Conservation (phyloP, 2,113 vertebrate species). For the Symphodus melops region DNA sequence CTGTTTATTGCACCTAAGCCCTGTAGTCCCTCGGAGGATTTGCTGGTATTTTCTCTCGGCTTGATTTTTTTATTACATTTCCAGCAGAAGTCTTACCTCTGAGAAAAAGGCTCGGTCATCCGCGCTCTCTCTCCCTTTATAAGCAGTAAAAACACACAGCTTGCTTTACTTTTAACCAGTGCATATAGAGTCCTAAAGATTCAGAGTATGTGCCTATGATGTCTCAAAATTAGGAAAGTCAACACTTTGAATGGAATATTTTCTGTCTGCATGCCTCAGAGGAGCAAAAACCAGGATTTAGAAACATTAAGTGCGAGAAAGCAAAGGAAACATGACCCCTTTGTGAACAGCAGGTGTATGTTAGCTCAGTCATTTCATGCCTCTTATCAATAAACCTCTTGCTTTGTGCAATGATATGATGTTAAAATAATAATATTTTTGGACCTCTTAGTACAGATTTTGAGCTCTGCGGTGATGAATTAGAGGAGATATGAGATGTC, state of each 20-base stretch:
- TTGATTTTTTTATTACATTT: constrained; percentile 64
- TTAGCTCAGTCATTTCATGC: neutral
- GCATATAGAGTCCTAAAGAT: neutral
- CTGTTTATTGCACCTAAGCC: constrained; percentile 47
- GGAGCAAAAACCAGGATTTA: neutral
- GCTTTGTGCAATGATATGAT: constrained; percentile 10
- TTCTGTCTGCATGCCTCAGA: neutral
- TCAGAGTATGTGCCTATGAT: neutral
- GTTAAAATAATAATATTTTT: constrained; percentile 24
- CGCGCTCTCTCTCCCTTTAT: constrained; percentile 2
- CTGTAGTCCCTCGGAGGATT: constrained; percentile 48
- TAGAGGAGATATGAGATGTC: constrained; percentile 59
- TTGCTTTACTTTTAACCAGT: neutral
- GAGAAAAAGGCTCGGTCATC: constrained; percentile 14
- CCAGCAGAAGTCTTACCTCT: constrained; percentile 26
- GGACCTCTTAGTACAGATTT: constrained; percentile 30
- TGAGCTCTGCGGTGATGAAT: constrained; percentile 45
- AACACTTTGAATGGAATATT: neutral
- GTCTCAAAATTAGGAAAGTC: neutral
- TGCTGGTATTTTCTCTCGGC: constrained; percentile 48
- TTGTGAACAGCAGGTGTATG: constrained; percentile 3
- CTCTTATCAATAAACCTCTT: constrained; percentile 4
- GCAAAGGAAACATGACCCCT: neutral
- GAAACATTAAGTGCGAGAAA: neutral
- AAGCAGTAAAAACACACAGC: neutral